Conservation (phyloP, 2,797 vertebrate genomes). For the Heterohyrax brucei region DNA sequence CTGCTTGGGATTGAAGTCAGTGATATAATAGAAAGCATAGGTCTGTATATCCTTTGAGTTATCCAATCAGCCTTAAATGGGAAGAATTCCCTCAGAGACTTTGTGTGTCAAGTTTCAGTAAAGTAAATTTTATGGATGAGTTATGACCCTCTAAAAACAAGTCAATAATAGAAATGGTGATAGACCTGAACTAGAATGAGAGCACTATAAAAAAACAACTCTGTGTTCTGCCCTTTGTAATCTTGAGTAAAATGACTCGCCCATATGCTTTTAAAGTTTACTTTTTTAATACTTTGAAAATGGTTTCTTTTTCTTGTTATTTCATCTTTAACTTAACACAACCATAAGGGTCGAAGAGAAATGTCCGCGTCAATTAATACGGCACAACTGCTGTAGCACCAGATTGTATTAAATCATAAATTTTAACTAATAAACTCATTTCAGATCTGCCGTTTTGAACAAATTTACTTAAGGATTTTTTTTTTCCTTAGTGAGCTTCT, state of each 20-base stretch:
- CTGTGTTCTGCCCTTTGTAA: slow-evolving; percentile 28
- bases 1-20: not conserved
- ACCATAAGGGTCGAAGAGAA: slow-evolving; percentile 33
- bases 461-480: slow-evolving; percentile 52
- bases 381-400: not conserved
- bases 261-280: slow-evolving; percentile 30
- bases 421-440: slow-evolving; percentile 51
- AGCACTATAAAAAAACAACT: slow-evolving; percentile 43
- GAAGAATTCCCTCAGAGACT: slow-evolving; percentile 54
- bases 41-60: slow-evolving; percentile 7
- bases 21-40: slow-evolving; percentile 47
- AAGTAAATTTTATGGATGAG: slow-evolving; percentile 56
- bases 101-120: slow-evolving; percentile 58
- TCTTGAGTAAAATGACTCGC: slow-evolving; percentile 4
- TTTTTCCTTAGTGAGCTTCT: not conserved
- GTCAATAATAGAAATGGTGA: slow-evolving; percentile 49
- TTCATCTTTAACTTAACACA: slow-evolving; percentile 61
- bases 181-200: slow-evolving; percentile 31
- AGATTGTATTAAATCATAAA: slow-evolving; percentile 42
- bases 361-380: slow-evolving; percentile 13
- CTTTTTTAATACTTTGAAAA: slow-evolving; percentile 46
- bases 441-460: slow-evolving; percentile 28
- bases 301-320: slow-evolving; percentile 60
- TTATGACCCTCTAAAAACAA: slow-evolving; percentile 59
- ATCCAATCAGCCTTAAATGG: slow-evolving; percentile 58